Evolutionary conservation across 2,797 vertebrate species (phyloP).

Genomic region (Sparus aurata): DNA sequence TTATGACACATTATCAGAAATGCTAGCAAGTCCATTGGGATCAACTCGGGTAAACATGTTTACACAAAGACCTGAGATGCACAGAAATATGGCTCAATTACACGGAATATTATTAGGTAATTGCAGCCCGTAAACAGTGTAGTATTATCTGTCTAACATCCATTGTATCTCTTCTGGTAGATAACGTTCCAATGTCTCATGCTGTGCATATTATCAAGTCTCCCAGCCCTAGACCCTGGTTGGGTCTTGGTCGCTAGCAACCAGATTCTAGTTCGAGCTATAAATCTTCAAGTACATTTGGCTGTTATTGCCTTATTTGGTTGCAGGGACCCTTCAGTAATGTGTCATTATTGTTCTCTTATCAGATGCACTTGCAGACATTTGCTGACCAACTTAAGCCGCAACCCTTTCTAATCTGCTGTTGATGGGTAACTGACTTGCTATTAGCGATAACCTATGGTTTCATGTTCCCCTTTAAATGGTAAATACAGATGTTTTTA

Average conservation of each 20-base stretch:
- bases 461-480: slow-evolving; percentile 43
- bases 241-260: neutral
- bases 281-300: neutral
- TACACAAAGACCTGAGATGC: neutral
- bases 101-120: neutral
- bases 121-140: neutral
- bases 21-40: neutral
- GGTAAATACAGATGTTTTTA: slow-evolving; percentile 58
- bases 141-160: neutral
- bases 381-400: slow-evolving; percentile 24
- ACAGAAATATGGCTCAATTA: neutral
- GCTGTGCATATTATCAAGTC: neutral
- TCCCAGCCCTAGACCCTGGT: neutral
- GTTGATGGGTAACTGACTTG: slow-evolving; percentile 34
- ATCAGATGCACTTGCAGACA: slow-evolving; percentile 32
- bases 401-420: slow-evolving; percentile 15
- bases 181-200: neutral
- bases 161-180: neutral
- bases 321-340: slow-evolving; percentile 3
- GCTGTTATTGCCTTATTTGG: neutral
- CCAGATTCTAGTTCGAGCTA: neutral
- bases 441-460: slow-evolving; percentile 47
- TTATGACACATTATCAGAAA: neutral
- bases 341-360: slow-evolving; percentile 25
- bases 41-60: neutral